Conservation (phyloP, 2,888 invertebrate species). For the Athrips mouffetella region DNA sequence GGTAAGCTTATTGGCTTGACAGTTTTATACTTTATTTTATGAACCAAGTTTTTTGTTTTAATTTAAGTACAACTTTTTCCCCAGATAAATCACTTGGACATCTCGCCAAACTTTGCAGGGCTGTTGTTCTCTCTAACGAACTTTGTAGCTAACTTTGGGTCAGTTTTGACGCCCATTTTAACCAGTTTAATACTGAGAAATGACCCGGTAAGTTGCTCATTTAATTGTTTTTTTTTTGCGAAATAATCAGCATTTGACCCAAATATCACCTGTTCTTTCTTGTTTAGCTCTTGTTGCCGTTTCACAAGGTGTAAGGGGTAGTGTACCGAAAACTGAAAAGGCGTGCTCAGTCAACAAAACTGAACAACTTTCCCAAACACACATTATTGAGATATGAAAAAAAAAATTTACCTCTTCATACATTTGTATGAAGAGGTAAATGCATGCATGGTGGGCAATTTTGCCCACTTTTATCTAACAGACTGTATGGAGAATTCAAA, state of each 20-base stretch:
- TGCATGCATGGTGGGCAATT: too few relatives aligned
- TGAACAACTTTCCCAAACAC: too few relatives aligned
- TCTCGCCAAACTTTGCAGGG: slow-evolving; percentile 89
- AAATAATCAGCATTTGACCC: neutral
- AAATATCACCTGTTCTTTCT: neutral
- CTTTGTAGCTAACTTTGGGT: slow-evolving; percentile 83
- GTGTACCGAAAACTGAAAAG: too few relatives aligned
- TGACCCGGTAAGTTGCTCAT: slow-evolving; percentile 62
- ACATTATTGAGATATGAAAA: too few relatives aligned
- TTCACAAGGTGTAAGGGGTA: too few relatives aligned
- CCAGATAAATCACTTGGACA: slow-evolving; percentile 86
- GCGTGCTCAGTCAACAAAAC: too few relatives aligned
- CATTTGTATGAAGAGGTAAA: too few relatives aligned
- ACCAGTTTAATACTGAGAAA: slow-evolving; percentile 82
- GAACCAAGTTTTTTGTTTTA: too few relatives aligned
- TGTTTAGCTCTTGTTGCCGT: neutral
- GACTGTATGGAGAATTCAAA: too few relatives aligned
- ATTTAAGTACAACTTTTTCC: slow-evolving; percentile 11
- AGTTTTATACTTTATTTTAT: neutral
- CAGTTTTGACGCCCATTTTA: slow-evolving; percentile 83
- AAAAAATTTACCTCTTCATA: too few relatives aligned
- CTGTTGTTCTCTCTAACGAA: slow-evolving; percentile 89
- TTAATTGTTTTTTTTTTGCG: neutral
- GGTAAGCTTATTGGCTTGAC: slow-evolving; percentile 40
- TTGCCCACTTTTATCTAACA: too few relatives aligned